Evolutionary conservation across 2,888 invertebrate genomes (phyloP).

Genomic region (Scaeva pyrastri): DNA sequence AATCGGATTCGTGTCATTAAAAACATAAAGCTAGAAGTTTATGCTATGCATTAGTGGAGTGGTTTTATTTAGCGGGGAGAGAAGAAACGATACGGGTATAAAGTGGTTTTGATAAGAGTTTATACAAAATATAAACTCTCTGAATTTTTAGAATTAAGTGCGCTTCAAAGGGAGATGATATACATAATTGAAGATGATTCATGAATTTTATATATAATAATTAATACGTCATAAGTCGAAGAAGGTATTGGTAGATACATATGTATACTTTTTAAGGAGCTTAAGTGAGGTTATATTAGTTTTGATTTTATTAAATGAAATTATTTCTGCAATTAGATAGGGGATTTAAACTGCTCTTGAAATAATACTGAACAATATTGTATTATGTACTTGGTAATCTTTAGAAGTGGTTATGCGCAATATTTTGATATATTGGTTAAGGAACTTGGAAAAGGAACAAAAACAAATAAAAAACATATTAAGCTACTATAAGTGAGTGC

Average conservation of each 20-base stretch:
- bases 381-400: too few species aligned
- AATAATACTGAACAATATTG: too few species aligned
- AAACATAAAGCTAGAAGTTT: conserved; percentile 30
- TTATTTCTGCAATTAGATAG: too few species aligned
- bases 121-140: not conserved
- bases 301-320: too few species aligned
- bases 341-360: too few species aligned
- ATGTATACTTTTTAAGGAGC: not conserved
- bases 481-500: too few species aligned
- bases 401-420: too few species aligned
- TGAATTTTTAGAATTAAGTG: conserved; percentile 4
- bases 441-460: too few species aligned
- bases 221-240: not conserved
- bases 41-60: conserved; percentile 21
- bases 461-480: too few species aligned
- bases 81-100: not conserved
- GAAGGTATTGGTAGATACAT: too few species aligned
- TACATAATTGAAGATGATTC: not conserved
- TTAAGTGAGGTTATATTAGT: not conserved
- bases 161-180: not conserved
- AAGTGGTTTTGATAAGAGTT: conserved; percentile 3
- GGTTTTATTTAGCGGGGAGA: too few species aligned
- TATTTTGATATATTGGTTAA: too few species aligned
- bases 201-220: not conserved
- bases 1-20: conserved; percentile 53